phyloP scores from a whole-genome alignment of 35 echinoderm and acorn worm genomes.

The Nesometra sesokonis region DNA sequence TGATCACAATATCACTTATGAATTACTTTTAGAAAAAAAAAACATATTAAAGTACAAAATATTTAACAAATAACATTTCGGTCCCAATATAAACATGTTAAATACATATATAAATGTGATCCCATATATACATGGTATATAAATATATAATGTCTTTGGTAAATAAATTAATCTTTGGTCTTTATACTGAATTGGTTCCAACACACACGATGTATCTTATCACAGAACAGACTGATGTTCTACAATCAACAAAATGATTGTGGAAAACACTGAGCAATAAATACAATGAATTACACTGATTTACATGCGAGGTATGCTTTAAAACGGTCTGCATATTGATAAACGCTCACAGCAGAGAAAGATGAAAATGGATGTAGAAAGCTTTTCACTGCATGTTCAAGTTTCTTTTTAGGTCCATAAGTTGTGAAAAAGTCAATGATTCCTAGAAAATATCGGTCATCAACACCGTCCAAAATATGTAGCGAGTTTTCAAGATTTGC shows the following conservation, averaged over 20 bases:
- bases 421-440: constrained; percentile 50
- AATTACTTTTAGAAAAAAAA: no score
- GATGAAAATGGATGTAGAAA: constrained; percentile 29
- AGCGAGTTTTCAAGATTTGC: constrained; percentile 27
- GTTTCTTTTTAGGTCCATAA: constrained; percentile 32
- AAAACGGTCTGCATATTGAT: constrained; percentile 32
- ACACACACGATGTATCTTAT: no score
- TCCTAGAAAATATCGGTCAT: constrained; percentile 50
- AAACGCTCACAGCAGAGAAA: constrained; percentile 38
- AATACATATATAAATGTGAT: no score
- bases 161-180: no score
- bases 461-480: constrained; percentile 42
- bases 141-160: no score
- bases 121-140: no score
- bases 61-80: no score
- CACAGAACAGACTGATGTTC: no score
- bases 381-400: constrained; percentile 32
- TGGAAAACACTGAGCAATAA: background rate
- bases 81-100: no score
- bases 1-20: no score
- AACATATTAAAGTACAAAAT: no score
- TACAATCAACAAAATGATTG: background rate
- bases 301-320: constrained; percentile 11
- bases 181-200: no score
- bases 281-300: constrained; percentile 23